These are phyloP conservation scores for Eubasilissa splendida DNA, from an alignment of 2,888 invertebrate species.

Conservation along the genomic window DNA sequence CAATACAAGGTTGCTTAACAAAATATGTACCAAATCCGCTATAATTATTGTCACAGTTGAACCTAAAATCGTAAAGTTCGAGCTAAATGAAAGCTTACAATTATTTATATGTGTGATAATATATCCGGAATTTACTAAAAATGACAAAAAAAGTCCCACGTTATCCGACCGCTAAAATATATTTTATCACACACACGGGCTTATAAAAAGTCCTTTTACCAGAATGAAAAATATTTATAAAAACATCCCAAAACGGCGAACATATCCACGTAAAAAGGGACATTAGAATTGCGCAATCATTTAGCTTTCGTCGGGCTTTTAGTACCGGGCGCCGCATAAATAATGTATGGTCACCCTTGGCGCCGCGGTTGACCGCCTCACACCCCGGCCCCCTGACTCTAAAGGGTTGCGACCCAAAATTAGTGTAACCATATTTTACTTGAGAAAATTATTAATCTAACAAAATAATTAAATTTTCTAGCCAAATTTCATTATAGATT, in stretches of 20 bases:
- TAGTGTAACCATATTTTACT: not conserved
- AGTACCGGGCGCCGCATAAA: slow-evolving; percentile 37
- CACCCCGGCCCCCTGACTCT: not conserved
- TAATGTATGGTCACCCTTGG: slow-evolving; percentile 45
- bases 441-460: not conserved
- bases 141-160: too few species aligned
- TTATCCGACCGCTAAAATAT: not conserved
- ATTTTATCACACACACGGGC: not conserved
- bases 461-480: too few species aligned
- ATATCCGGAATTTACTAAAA: too few species aligned
- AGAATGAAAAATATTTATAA: slow-evolving; percentile 2
- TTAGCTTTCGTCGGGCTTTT: slow-evolving; percentile 37
- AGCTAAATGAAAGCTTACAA: too few species aligned
- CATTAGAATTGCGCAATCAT: slow-evolving; percentile 39
- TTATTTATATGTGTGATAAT: too few species aligned
- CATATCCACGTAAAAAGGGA: slow-evolving; percentile 22
- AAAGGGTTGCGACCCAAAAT: slow-evolving; percentile 29
- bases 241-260: not conserved
- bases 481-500: too few species aligned
- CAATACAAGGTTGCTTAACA: too few species aligned
- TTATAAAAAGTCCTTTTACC: not conserved
- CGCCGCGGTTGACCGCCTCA: slow-evolving; percentile 39
- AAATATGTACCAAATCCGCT: too few species aligned
- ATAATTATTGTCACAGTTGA: too few species aligned
- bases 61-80: too few species aligned